Evolutionary conservation across 1,140 invertebrate genomes (phyloP).

Genomic region (Heliconius hermathena): DNA sequence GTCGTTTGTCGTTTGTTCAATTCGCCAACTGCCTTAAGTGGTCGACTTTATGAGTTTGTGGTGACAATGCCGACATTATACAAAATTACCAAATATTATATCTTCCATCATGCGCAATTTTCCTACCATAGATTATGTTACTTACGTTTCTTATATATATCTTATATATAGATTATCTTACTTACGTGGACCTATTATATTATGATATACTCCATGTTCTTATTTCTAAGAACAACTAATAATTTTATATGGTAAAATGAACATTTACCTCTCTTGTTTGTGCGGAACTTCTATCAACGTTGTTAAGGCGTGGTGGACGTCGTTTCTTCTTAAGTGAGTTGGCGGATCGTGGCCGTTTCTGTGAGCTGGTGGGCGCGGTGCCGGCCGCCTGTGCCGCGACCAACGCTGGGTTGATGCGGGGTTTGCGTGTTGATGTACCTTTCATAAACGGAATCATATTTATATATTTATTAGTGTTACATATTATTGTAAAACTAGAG

Average conservation of each 20-base stretch:
- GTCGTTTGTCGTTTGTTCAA: no score
- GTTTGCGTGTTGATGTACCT: constrained; percentile 93
- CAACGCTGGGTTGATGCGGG: constrained; percentile 95
- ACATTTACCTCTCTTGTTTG: constrained; percentile 91
- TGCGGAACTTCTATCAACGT: constrained; percentile 93
- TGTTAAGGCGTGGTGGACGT: constrained; percentile 91
- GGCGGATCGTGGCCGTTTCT: constrained; percentile 66
- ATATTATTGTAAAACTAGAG: neutral
- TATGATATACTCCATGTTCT: no score
- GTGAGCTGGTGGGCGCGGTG: constrained; percentile 69
- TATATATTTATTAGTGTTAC: neutral
- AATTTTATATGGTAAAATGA: neutral
- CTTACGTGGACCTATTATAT: no score
- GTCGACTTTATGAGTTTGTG: no score
- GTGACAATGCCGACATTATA: no score
- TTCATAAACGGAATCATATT: neutral
- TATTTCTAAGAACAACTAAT: no score
- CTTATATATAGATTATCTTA: no score
- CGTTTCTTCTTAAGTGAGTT: constrained; percentile 80
- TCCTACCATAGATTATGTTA: no score
- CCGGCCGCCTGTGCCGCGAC: constrained; percentile 94
- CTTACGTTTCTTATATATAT: no score
- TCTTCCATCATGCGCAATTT: no score
- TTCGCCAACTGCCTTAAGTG: no score
- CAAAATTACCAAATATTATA: no score